Base-by-base conservation (phyloP, 2,888 invertebrate species). In the Drosophila histrio region DNA sequence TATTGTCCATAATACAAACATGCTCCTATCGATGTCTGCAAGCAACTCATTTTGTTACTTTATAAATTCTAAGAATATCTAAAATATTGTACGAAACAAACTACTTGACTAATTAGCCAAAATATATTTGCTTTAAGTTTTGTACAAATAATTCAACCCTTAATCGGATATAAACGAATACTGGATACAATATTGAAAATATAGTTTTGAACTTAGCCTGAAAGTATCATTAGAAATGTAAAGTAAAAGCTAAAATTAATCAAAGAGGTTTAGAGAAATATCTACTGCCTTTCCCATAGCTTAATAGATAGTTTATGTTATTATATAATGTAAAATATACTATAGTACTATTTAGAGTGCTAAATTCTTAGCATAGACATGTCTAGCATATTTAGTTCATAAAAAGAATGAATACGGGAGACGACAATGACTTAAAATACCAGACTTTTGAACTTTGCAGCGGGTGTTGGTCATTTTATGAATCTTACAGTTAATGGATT, bases 401-500 rank as follows among this genome's bases (percentile, higher is more conserved):
- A 3, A 34, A 30, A 36, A 46, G 39, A 61, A 26, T 59, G 52
- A 49, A 15, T 22, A 65, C 19, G 46, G 58, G 38, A 43, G 5
- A 30, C 4, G 4, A 46, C 21, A 30, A 54, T 54, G 30, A 36
- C 39, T 46, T 44, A 26, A 66, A 47, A 61, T 67, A 34, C 54
- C 50, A 46, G 61, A 64, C 65, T 30, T 68, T 41, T 44, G 53
- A 57, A 39, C 60, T 50, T 65, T 80, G 65, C 63, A 78, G 79
- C 57, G 68, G 72, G 80, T 73, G 80, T 79, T 79, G 80, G 80
- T 75, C 74, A 80, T 82, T 82, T 87, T 79, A 75, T 70, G 62
- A 77, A 79, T 54, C 83, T 79, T 80, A 88, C 89, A 91, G 86
- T 90, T 88, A 91, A 91, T 91, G 91, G 90, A 91, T 88, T 88